Evolutionary conservation across 2,888 invertebrate genomes (phyloP).

Genomic region (Ypsolopha scabrella): DNA sequence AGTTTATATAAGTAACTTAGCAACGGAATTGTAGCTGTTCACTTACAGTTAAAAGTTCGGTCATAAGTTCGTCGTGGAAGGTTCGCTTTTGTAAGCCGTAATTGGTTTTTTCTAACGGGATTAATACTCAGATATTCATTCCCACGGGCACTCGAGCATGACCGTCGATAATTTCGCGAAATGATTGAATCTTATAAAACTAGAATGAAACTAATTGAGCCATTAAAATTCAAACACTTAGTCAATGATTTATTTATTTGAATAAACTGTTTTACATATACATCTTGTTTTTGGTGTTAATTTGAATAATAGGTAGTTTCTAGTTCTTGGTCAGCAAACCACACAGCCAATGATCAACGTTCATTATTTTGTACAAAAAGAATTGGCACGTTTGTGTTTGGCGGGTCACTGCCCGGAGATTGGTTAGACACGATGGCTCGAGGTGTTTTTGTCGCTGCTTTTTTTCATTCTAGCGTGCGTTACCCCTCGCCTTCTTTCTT

Average conservation of each 20-base stretch:
- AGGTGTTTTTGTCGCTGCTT: conserved; percentile 44
- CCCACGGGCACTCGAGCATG: conserved; percentile 20
- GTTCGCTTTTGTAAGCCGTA: conserved; percentile 19
- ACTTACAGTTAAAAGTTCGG: neutral
- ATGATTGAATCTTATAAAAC: conserved; percentile 3
- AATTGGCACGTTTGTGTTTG: conserved; percentile 40
- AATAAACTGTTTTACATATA: neutral
- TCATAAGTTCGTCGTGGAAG: neutral
- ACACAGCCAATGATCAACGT: conserved; percentile 27
- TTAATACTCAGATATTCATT: conserved; percentile 9
- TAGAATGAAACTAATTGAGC: conserved; percentile 2
- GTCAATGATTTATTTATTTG: neutral
- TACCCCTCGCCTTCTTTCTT: conserved; percentile 33
- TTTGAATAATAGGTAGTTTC: conserved; percentile 17
- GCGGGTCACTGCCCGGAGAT: conserved; percentile 52
- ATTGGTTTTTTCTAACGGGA: conserved; percentile 25
- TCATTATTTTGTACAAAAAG: conserved; percentile 18
- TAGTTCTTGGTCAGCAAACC: conserved; percentile 20
- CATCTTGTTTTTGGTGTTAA: conserved; percentile 4
- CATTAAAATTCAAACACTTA: neutral
- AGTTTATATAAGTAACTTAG: neutral
- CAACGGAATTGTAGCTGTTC: neutral
- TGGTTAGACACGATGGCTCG: conserved; percentile 42
- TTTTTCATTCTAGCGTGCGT: conserved; percentile 54
- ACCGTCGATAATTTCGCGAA: conserved; percentile 7